Base-by-base conservation (phyloP, 2,113 vertebrate genomes). In the Alouatta palliata region DNA sequence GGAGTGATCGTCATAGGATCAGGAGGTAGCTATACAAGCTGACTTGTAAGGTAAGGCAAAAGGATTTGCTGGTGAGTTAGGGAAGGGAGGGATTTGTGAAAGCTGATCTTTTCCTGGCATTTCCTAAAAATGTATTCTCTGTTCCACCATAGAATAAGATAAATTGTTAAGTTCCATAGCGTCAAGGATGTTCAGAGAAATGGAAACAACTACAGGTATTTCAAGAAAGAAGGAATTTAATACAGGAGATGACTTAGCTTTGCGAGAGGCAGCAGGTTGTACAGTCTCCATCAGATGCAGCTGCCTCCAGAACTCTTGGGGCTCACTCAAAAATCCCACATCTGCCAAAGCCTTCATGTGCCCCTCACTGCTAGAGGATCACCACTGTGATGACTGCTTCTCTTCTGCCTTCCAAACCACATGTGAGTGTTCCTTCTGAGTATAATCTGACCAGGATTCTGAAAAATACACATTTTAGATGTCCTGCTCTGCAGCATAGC, bases 361-460 rank as follows among this genome's bases (percentile, higher is more conserved):
- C 35, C 25, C n/a, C n/a, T n/a, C n/a, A n/a, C n/a, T n/a, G n/a
- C n/a, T n/a, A 20, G 75, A 17, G 47, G 76, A 64, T 21, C 17
- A 0, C 30, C 2, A 19, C 20, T 10, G 1, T 40, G 37, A 16
- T 6, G 49, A 11, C 0, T 2, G 32, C 14, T 71, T 91, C 49
- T 40, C 30, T 75, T 52, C 47, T 73, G 71, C 77, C 35, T 87
- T 30, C 47, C 10, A 25, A 20, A 8, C 12, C 6, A 4, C 0
- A 2, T 2, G 3, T 6, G 19, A 66, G 20, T 8, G n/a, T 32
- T 79, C 68, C 23, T 73, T 35, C 20, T 3, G 87, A 23, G 30
- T 81, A 4, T 45, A 19, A 10, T 25, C 30, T 71, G 47, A 73
- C 30, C 9, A 52, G 61, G 23, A 4, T 37, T n/a, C 61, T 10